Conservation (phyloP, 53 echinoderm and acorn worm species). For the Luidia sarsii region DNA sequence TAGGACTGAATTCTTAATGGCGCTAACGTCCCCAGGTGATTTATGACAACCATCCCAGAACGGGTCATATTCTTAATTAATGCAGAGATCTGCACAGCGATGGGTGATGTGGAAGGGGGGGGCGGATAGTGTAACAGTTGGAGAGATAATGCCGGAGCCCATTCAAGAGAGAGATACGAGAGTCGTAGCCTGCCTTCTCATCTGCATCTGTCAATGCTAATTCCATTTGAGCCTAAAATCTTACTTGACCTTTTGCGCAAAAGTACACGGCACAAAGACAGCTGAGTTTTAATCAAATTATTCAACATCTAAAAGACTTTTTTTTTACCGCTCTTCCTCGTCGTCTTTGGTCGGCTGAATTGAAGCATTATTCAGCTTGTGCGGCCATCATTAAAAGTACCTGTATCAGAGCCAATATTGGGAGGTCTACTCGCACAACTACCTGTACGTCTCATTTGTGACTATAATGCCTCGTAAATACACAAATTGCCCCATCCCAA, state of each 20-base stretch:
- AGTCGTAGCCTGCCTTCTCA: not conserved
- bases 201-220: constrained; percentile 52
- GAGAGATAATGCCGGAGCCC: constrained; percentile 33
- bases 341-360: too few relatives aligned
- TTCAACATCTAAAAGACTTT: constrained; percentile 28
- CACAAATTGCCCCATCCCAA: too few relatives aligned
- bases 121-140: constrained; percentile 57
- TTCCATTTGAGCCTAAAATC: constrained; percentile 52
- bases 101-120: too few relatives aligned
- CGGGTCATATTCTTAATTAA: constrained; percentile 58
- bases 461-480: not conserved
- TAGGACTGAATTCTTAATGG: constrained; percentile 52
- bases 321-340: not conserved
- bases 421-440: not conserved
- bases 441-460: constrained; percentile 2
- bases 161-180: constrained; percentile 10
- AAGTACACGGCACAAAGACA: constrained; percentile 50
- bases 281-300: constrained; percentile 52
- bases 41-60: constrained; percentile 49
- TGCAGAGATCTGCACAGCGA: constrained; percentile 49
- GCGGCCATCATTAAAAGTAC: not conserved
- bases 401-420: not conserved
- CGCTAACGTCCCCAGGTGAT: constrained; percentile 52
- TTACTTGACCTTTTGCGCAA: constrained; percentile 30
- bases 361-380: not conserved